Conservation (phyloP, 2,888 invertebrate genomes). For the Diplazon laetatorius region DNA sequence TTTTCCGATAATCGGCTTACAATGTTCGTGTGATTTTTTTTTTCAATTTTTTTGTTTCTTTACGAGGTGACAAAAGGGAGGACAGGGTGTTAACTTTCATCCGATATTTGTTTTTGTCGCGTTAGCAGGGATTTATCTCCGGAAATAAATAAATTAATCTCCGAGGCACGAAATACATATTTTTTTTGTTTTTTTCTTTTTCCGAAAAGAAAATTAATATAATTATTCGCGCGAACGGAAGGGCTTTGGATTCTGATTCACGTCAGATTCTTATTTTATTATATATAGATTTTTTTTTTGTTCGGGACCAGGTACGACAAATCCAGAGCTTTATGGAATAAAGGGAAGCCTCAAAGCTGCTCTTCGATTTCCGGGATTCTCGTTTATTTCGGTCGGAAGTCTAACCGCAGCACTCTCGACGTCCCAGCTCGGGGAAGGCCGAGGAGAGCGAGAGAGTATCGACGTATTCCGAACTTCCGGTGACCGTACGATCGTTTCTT, state of each 20-base stretch:
- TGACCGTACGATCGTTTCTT: neutral
- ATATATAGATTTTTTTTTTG: no score
- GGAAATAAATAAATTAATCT: constrained; percentile 4
- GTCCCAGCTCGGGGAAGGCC: no score
- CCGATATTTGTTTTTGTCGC: neutral
- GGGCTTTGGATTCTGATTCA: neutral
- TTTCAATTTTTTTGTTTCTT: neutral
- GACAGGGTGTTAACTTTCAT: neutral
- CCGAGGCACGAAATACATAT: neutral
- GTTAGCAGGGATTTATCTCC: neutral
- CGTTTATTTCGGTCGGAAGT: neutral
- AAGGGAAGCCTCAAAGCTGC: neutral
- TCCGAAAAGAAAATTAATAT: neutral
- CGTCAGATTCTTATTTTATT: neutral
- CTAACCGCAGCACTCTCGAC: neutral
- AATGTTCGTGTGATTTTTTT: neutral
- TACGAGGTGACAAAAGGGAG: neutral
- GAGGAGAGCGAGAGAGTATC: neutral
- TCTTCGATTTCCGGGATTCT: constrained; percentile 2
- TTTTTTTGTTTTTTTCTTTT: neutral
- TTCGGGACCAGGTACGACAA: no score
- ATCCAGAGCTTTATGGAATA: neutral
- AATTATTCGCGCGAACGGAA: neutral
- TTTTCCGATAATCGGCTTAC: constrained; percentile 8
- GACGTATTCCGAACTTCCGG: neutral